These are phyloP conservation scores for Chamaetylas fuelleborni DNA, from an alignment of 2,113 vertebrate species.

Conservation along the genomic window DNA sequence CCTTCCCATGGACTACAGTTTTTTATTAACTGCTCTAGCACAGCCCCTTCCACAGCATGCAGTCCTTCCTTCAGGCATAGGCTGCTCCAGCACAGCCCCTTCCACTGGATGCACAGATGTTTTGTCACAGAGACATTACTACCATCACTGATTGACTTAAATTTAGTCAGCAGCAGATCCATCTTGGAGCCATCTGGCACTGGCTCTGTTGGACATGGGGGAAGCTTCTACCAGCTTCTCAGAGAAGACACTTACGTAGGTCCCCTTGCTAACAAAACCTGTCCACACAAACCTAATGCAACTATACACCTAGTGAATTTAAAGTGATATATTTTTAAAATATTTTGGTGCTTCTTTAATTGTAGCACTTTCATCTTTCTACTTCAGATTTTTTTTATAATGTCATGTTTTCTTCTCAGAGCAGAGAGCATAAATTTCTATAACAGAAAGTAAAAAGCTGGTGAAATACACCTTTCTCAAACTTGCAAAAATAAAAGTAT, in stretches of 20 bases:
- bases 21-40: not conserved
- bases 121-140: not conserved
- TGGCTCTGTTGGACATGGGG: not conserved
- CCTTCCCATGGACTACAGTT: not conserved
- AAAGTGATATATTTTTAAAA: not conserved
- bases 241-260: not conserved
- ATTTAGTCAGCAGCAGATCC: not conserved
- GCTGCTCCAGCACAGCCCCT: not conserved
- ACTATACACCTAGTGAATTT: not conserved
- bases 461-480: not conserved
- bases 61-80: no score
- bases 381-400: not conserved
- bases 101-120: not conserved
- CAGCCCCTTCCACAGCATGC: not conserved
- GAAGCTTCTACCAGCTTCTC: not conserved
- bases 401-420: not conserved
- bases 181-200: not conserved
- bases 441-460: not conserved
- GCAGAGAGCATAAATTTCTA: not conserved
- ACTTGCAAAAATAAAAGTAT: not conserved
- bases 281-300: not conserved
- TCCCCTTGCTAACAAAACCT: not conserved
- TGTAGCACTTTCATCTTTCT: not conserved
- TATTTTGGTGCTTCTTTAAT: not conserved
- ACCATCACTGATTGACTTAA: no score